Percentiles rank a stretch among this genome's conserved stretches.
Conservation (phyloP, 1,140 invertebrate genomes). For the Drosophila varians region DNA sequence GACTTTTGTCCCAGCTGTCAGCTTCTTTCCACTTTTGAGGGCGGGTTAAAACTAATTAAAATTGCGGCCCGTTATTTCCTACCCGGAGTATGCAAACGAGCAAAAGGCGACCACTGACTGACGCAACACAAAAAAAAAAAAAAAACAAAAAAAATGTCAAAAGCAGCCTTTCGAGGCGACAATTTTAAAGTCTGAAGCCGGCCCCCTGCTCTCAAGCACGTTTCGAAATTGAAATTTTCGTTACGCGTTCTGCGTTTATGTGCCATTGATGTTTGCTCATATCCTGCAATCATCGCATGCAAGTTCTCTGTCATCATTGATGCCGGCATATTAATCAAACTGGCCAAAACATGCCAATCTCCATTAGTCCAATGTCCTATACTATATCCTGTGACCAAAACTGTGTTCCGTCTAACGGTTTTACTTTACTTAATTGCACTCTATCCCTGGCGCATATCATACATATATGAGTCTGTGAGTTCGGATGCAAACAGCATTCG, state of each 20-base stretch:
- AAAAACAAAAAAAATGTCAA: slow-evolving; percentile 35
- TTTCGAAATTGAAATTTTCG: slow-evolving; percentile 51
- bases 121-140: too few species aligned
- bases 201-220: slow-evolving; percentile 58
- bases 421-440: slow-evolving; percentile 48
- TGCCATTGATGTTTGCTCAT: slow-evolving; percentile 51
- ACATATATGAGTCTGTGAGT: not conserved
- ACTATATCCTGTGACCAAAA: not conserved
- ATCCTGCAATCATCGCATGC: slow-evolving; percentile 48
- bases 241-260: slow-evolving; percentile 32
- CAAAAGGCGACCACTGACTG: not conserved
- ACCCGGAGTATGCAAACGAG: slow-evolving; percentile 30
- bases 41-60: slow-evolving; percentile 64
- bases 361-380: slow-evolving; percentile 1
- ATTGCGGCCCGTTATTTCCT: slow-evolving; percentile 28
- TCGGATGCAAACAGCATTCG: slow-evolving; percentile 13
- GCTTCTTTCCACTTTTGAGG: slow-evolving; percentile 42
- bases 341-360: slow-evolving; percentile 44
- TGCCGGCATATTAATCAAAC: slow-evolving; percentile 64
- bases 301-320: slow-evolving; percentile 11
- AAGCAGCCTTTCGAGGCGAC: slow-evolving; percentile 46
- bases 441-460: slow-evolving; percentile 1
- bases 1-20: slow-evolving; percentile 53
- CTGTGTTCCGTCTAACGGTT: slow-evolving; percentile 21
- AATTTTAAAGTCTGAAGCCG: slow-evolving; percentile 51